Evolutionary conservation across 1,140 invertebrate genomes (phyloP).

Genomic region (Sitodiplosis mosellana): DNA sequence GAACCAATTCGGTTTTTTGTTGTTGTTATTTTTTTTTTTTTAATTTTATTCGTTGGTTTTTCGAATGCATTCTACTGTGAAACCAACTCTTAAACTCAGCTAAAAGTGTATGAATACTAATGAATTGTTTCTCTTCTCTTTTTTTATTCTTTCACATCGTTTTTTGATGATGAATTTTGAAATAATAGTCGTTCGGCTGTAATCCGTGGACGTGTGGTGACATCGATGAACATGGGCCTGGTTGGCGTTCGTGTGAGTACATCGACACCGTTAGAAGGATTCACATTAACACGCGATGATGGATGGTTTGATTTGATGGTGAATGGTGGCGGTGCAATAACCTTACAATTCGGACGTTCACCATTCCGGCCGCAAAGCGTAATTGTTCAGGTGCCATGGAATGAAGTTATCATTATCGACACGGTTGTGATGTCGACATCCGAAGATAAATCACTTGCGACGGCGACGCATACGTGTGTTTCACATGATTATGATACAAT

Average conservation of each 20-base stretch:
- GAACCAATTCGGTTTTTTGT: no score
- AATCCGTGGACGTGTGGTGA: slow-evolving; percentile 82
- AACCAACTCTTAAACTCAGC: not conserved
- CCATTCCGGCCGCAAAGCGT: slow-evolving; percentile 79
- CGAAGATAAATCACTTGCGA: slow-evolving; percentile 44
- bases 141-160: slow-evolving; percentile 6
- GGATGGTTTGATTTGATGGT: slow-evolving; percentile 94
- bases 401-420: slow-evolving; percentile 85
- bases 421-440: slow-evolving; percentile 68
- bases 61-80: no score
- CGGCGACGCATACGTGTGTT: slow-evolving; percentile 54
- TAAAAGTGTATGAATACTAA: not conserved
- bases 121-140: not conserved
- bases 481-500: slow-evolving; percentile 85
- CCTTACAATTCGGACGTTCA: slow-evolving; percentile 79
- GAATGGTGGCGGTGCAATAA: slow-evolving; percentile 91
- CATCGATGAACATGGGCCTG: slow-evolving; percentile 73
- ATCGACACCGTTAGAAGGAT: slow-evolving; percentile 75
- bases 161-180: not conserved
- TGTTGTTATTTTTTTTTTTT: no score
- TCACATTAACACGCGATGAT: slow-evolving; percentile 78
- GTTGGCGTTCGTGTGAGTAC: slow-evolving; percentile 88
- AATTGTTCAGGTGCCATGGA: slow-evolving; percentile 91
- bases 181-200: slow-evolving; percentile 77
- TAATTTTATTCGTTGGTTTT: no score